Conservation (phyloP, 2,797 vertebrate species). For the Peromyscus aztecus region DNA sequence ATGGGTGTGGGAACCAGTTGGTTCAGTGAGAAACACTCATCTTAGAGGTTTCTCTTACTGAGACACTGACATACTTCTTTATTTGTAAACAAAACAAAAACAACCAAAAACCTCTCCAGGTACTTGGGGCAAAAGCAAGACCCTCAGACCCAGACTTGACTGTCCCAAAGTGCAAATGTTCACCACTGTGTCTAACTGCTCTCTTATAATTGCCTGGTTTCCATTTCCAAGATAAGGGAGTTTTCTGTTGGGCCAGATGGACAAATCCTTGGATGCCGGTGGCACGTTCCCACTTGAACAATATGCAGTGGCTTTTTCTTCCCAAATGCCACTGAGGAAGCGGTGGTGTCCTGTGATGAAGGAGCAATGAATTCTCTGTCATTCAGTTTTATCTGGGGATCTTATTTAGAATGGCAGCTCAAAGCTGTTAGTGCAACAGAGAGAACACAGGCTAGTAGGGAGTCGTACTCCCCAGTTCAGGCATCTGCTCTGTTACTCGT, state of each 20-base stretch:
- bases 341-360: not conserved
- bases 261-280: not conserved
- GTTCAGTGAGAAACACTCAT: not conserved
- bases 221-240: not conserved
- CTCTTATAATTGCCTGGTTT: not conserved
- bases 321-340: not conserved
- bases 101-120: not conserved
- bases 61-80: not conserved
- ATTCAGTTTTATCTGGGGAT: not conserved
- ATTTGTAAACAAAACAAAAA: not conserved
- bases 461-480: not conserved
- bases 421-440: not conserved
- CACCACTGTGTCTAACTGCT: not conserved
- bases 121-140: not conserved
- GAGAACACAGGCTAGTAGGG: not conserved
- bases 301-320: not conserved
- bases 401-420: not conserved
- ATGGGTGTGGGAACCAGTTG: not conserved
- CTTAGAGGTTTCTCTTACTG: not conserved
- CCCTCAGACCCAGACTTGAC: not conserved
- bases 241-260: not conserved
- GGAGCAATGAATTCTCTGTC: not conserved
- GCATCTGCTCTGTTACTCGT: not conserved
- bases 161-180: not conserved
- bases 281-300: not conserved